Conservation (phyloP, 1,140 invertebrate genomes). For the Atopsyche davidsoni region DNA sequence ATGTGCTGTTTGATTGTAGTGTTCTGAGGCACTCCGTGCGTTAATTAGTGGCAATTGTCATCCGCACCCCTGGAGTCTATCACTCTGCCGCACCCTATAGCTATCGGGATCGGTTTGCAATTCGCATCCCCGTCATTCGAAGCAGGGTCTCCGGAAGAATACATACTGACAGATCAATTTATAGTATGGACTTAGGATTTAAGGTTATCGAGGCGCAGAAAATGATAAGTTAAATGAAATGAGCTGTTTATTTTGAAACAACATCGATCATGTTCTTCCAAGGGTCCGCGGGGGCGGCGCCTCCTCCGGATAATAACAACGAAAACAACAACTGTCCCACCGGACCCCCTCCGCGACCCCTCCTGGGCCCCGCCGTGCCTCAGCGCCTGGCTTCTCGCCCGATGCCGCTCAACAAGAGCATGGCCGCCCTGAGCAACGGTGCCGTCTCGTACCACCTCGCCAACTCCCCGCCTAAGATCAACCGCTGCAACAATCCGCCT, state of each 20-base stretch:
- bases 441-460: constrained; percentile 2
- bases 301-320: constrained; percentile 19
- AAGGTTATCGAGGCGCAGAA: too few relatives aligned
- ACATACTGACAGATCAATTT: too few relatives aligned
- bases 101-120: too few relatives aligned
- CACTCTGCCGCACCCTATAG: too few relatives aligned
- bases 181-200: too few relatives aligned
- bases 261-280: constrained; percentile 19
- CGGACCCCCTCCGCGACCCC: constrained; percentile 3
- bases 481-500: constrained; percentile 6
- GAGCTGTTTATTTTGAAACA: too few relatives aligned
- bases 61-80: too few relatives aligned
- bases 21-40: constrained; percentile 6
- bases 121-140: too few relatives aligned
- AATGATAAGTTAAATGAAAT: too few relatives aligned
- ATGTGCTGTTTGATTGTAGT: too few relatives aligned
- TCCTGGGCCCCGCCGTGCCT: not conserved
- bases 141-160: too few relatives aligned
- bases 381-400: not conserved
- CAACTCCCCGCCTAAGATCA: not conserved
- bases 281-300: constrained; percentile 6
- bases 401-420: constrained; percentile 5
- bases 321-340: constrained; percentile 10
- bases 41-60: constrained; percentile 18
- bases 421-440: not conserved